Percentiles rank a stretch among this genome's conserved stretches.
phyloP scores from a whole-genome alignment of 2,888 invertebrate species.

The Hermaeophaga mercurialis region DNA sequence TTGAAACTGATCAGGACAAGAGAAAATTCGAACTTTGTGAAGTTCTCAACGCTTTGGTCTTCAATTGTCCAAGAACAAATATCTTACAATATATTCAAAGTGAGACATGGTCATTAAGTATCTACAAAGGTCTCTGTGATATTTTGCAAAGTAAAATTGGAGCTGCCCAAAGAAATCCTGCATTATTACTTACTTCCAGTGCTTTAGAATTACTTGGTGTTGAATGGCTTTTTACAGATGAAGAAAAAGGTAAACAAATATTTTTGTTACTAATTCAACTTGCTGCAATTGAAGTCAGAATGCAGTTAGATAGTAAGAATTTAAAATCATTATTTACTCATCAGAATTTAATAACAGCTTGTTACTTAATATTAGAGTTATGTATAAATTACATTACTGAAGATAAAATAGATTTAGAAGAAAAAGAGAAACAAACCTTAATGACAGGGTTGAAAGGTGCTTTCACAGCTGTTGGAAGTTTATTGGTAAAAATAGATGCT shows the following conservation, averaged over 20 bases:
- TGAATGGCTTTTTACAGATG: slow-evolving; percentile 82
- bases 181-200: slow-evolving; percentile 80
- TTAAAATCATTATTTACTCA: slow-evolving; percentile 78
- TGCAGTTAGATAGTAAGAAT: slow-evolving; percentile 88
- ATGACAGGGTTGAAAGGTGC: slow-evolving; percentile 90
- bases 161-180: slow-evolving; percentile 87
- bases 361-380: slow-evolving; percentile 80
- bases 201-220: slow-evolving; percentile 82
- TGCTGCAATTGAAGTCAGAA: slow-evolving; percentile 89
- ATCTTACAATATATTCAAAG: slow-evolving; percentile 68
- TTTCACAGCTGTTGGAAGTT: slow-evolving; percentile 78
- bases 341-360: slow-evolving; percentile 79
- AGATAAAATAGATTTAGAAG: slow-evolving; percentile 82
- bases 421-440: slow-evolving; percentile 88
- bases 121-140: slow-evolving; percentile 81
- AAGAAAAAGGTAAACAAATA: slow-evolving; percentile 80
- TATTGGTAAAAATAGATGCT: slow-evolving; percentile 74
- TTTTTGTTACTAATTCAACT: slow-evolving; percentile 83
- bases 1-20: slow-evolving; percentile 87
- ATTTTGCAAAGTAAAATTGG: slow-evolving; percentile 86
- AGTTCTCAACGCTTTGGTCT: slow-evolving; percentile 75
- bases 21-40: slow-evolving; percentile 87
- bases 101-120: slow-evolving; percentile 81
- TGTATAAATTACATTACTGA: slow-evolving; percentile 80
- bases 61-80: slow-evolving; percentile 70